Conservation (phyloP, 2,797 vertebrate species). For the Bucorvus abyssinicus region DNA sequence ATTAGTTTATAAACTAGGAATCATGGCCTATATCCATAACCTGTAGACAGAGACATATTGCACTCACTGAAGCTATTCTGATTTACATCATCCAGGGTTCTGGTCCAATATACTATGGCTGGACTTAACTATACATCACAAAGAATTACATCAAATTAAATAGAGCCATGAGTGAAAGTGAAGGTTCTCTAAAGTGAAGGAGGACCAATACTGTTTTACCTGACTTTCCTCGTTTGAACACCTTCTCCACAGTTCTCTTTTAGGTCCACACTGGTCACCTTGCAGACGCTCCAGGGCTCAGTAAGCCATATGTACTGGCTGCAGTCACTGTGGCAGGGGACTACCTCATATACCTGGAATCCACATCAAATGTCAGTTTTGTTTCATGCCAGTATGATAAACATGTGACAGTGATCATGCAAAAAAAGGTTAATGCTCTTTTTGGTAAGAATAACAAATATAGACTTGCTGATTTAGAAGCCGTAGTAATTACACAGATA, state of each 20-base stretch:
- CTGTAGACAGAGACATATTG: neutral
- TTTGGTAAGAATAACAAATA: neutral
- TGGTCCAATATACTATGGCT: neutral
- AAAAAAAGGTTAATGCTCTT: neutral
- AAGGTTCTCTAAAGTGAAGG: neutral
- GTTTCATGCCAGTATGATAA: neutral
- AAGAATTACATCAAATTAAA: neutral
- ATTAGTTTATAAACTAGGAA: neutral
- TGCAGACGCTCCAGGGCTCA: conserved; percentile 96
- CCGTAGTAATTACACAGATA: neutral
- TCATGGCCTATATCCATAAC: neutral
- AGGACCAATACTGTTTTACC: conserved; percentile 74
- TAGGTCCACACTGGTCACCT: conserved; percentile 92
- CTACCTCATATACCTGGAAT: conserved; percentile 94
- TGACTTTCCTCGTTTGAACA: conserved; percentile 95
- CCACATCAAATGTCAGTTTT: neutral
- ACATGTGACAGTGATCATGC: neutral
- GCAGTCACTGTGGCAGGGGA: conserved; percentile 95
- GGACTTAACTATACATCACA: neutral
- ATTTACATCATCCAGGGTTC: neutral
- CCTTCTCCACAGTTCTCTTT: conserved; percentile 96
- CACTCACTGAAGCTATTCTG: neutral
- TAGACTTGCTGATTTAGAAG: neutral
- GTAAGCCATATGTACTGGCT: conserved; percentile 93
- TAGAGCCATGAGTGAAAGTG: neutral